These are phyloP conservation scores for Dasysyrphus albostriatus DNA, from an alignment of 2,888 invertebrate species.

Conservation along the genomic window DNA sequence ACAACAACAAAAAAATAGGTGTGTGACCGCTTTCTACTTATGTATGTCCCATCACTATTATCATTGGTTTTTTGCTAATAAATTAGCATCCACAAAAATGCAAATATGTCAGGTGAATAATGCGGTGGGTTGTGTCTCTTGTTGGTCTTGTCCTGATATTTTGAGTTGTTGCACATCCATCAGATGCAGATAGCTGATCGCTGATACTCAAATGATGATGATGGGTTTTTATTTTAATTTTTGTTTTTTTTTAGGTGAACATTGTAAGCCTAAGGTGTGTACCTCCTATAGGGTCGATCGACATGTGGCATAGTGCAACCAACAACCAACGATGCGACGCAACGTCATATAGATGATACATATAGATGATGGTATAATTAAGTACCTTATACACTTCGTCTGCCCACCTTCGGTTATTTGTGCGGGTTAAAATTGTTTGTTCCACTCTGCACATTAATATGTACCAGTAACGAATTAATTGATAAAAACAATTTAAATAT, in stretches of 20 bases:
- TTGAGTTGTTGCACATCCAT: slow-evolving; percentile 55
- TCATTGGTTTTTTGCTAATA: slow-evolving; percentile 66
- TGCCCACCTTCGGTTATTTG: slow-evolving; percentile 52
- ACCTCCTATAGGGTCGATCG: slow-evolving; percentile 11
- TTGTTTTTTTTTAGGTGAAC: slow-evolving; percentile 32
- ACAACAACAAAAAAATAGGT: slow-evolving; percentile 56
- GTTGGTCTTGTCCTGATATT: slow-evolving; percentile 31
- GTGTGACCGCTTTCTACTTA: slow-evolving; percentile 67
- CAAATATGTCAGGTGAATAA: slow-evolving; percentile 75
- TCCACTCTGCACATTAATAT: slow-evolving; percentile 4
- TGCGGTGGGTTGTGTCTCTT: slow-evolving; percentile 59
- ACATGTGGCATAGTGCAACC: slow-evolving; percentile 29
- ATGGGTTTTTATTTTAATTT: slow-evolving; percentile 48
- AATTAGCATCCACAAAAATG: slow-evolving; percentile 74
- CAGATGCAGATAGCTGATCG: slow-evolving; percentile 57
- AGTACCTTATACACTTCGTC: slow-evolving; percentile 45
- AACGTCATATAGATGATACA: slow-evolving; percentile 23
- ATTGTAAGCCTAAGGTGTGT: slow-evolving; percentile 59
- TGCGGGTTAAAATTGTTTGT: slow-evolving; percentile 60
- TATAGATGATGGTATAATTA: slow-evolving; percentile 65
- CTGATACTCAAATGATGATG: slow-evolving; percentile 62
- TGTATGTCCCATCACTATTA: slow-evolving; percentile 55
- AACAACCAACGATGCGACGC: slow-evolving; percentile 36
- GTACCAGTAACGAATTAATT: neutral
- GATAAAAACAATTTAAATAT: neutral